A percentile compares a stretch with the other conserved stretches of the same genome.
Evolutionary conservation across 2,113 vertebrate genomes (phyloP).

Genomic region (Elachura formosa): DNA sequence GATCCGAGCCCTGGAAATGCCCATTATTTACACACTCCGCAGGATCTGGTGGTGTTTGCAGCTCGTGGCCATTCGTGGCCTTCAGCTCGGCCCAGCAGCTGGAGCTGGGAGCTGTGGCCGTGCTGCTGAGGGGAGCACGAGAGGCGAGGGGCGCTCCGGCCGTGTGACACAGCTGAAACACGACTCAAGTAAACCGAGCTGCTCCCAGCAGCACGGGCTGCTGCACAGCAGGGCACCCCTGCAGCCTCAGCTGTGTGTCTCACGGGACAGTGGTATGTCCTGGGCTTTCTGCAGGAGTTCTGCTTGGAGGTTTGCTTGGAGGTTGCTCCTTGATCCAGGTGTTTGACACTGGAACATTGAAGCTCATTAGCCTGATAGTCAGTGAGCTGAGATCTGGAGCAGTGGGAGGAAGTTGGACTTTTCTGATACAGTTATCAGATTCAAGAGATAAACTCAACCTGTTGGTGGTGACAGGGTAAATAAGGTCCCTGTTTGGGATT

Average conservation of each 20-base stretch:
- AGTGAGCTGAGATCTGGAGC: background rate
- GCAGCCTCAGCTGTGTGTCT: accelerated
- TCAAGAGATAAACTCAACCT: background rate
- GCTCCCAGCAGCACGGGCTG: no score
- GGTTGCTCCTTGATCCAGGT: background rate
- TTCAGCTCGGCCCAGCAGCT: background rate
- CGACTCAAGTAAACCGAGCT: background rate
- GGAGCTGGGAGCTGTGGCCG: background rate
- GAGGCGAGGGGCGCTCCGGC: background rate
- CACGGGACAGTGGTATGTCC: accelerated
- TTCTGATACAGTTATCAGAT: background rate
- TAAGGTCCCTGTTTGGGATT: background rate
- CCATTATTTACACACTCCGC: background rate
- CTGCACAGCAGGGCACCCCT: background rate
- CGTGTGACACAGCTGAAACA: background rate
- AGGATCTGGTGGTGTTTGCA: background rate
- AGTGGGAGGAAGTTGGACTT: background rate
- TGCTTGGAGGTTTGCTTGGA: background rate
- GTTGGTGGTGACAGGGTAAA: background rate
- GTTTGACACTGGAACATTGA: background rate
- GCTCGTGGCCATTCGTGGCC: background rate
- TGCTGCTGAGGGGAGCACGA: background rate
- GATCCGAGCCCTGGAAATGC: background rate
- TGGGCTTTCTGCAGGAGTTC: background rate
- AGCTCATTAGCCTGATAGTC: background rate